Conservation (phyloP, 37 sponge, comb jelly and placozoan species). For the Dysidea cf. avara region DNA sequence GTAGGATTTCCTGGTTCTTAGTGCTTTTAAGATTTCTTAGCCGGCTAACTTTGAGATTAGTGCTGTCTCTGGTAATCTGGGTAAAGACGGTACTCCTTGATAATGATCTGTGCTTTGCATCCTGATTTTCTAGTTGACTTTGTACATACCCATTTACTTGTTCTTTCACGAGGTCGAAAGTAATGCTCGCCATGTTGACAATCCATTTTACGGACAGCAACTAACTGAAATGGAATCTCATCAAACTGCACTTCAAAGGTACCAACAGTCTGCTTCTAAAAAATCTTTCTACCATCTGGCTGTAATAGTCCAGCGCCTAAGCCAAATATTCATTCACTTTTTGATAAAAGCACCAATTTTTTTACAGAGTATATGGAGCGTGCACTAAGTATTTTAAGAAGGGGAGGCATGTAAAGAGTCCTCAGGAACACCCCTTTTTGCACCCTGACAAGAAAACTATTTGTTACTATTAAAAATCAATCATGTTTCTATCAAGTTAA, state of each 20-base stretch:
- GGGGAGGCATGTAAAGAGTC: no score
- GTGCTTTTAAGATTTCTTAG: not conserved
- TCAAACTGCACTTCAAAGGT: slow-evolving; percentile 7
- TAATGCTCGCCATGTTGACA: slow-evolving; percentile 23
- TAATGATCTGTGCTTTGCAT: slow-evolving; percentile 12
- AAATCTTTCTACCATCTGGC: not conserved
- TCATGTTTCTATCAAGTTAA: no score
- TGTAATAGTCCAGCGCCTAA: no score
- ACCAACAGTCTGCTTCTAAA: slow-evolving; percentile 7
- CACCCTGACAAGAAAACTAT: no score
- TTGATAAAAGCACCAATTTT: no score
- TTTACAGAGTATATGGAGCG: no score
- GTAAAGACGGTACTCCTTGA: not conserved
- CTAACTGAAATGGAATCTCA: slow-evolving; percentile 7
- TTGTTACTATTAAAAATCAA: no score
- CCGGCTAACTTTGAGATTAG: not conserved
- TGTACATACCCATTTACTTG: not conserved
- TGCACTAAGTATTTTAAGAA: no score
- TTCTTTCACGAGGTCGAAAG: not conserved
- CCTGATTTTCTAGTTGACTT: slow-evolving; percentile 28
- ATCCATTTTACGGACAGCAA: not conserved
- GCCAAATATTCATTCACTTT: no score
- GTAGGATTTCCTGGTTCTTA: not conserved
- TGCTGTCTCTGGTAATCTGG: not conserved
- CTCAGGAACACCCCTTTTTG: no score